phyloP scores from a whole-genome alignment of 2,797 vertebrate species.

The Sebastes variabilis region DNA sequence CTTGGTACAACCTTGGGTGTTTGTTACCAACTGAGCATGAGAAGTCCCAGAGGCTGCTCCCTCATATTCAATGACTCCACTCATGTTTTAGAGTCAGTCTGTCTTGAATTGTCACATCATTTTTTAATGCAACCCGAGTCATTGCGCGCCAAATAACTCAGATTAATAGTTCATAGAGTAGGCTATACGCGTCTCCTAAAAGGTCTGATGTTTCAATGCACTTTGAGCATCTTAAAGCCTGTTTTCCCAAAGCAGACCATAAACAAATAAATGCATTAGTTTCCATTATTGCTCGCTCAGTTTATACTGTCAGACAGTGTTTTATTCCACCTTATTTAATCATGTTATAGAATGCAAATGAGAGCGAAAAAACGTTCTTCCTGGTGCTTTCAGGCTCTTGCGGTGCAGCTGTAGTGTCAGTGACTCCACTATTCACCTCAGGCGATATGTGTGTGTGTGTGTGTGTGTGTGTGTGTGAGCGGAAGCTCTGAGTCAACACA shows the following conservation, averaged over 20 bases:
- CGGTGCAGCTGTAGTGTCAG: not conserved
- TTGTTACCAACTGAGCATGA: not conserved
- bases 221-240: conserved; percentile 26
- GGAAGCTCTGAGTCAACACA: conserved; percentile 61
- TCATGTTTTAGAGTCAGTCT: not conserved
- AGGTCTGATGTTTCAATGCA: conserved; percentile 36
- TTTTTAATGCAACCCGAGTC: not conserved
- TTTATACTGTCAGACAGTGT: not conserved
- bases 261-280: conserved; percentile 41
- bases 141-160: not conserved
- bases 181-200: not conserved
- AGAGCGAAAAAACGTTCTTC: not conserved
- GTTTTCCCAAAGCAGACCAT: conserved; percentile 30
- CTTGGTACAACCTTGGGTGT: fast-evolving
- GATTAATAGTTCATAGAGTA: not conserved
- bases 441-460: not conserved
- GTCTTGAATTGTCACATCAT: not conserved
- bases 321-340: not conserved
- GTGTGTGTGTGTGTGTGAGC: not conserved
- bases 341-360: not conserved
- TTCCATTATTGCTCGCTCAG: conserved; percentile 10
- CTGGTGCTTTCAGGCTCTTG: not conserved
- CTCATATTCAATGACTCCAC: not conserved
- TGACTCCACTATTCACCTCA: conserved; percentile 1
- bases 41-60: not conserved